Evolutionary conservation across 2,888 invertebrate species (phyloP).

Genomic region (Lapara coniferarum): DNA sequence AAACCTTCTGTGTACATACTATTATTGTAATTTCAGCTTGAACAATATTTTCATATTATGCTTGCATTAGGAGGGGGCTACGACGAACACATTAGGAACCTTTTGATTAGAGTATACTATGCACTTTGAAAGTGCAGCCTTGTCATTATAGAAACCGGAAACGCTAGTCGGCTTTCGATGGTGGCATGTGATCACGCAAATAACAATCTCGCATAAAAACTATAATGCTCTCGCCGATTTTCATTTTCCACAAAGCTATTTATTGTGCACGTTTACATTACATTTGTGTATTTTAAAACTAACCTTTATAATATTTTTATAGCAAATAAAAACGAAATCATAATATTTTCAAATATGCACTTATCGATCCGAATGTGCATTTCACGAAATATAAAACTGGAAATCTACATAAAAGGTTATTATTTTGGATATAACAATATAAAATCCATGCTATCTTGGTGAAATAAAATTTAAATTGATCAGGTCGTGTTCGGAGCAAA

Average conservation of each 20-base stretch:
- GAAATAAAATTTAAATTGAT: constrained; percentile 27
- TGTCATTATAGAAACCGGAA: constrained; percentile 54
- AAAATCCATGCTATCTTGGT: constrained; percentile 15
- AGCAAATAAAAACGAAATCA: constrained; percentile 9
- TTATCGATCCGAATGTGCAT: background rate
- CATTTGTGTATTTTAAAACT: background rate
- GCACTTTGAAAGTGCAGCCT: constrained; percentile 50
- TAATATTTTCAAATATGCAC: constrained; percentile 6
- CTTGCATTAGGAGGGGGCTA: background rate
- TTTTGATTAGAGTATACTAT: constrained; percentile 38
- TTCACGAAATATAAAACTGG: background rate
- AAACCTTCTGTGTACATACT: too few relatives aligned
- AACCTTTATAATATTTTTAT: background rate
- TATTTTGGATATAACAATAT: constrained; percentile 3
- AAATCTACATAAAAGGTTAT: constrained; percentile 7
- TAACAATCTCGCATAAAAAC: constrained; percentile 40
- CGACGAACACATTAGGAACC: constrained; percentile 12
- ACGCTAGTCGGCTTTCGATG: constrained; percentile 49
- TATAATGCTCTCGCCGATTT: constrained; percentile 34
- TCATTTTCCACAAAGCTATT: constrained; percentile 24
- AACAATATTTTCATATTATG: too few relatives aligned
- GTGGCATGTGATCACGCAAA: constrained; percentile 53
- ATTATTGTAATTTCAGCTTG: background rate
- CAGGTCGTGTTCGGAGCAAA: constrained; percentile 28
- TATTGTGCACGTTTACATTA: constrained; percentile 12